Evolutionary conservation across 2,888 invertebrate genomes (phyloP), one percentile per base, ranked within the genome.

Genomic region (Gymnocheta viridis): DNA sequence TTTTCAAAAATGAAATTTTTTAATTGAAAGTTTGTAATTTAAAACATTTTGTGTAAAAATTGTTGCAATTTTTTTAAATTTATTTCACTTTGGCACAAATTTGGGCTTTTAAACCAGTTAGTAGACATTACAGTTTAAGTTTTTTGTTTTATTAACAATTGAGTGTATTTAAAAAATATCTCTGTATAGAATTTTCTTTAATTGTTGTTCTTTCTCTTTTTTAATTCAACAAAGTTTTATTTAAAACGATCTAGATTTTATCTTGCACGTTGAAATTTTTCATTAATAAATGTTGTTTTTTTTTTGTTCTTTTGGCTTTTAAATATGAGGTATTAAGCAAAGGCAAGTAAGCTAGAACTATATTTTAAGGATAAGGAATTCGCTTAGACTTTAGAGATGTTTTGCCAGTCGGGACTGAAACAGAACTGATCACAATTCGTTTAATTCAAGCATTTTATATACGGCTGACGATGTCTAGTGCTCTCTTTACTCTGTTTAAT

Each of bases 91-190:
- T 76, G 76, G 76, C 76, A 82, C 56, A 77, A 72, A 69, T 62
- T 69, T 54, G 35, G 27, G 14, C 27, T 41, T 73, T 44, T 69
- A 69, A 69, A 82, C 81, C 79, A 86, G 77, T 84, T 67, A 82
- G 82, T 64, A 83, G 78, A 85, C 87, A 87, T 86, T 82, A 86
- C 85, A 86, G 62, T 73, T 73, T 35, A 58, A 58, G 17, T 54
- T 56, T 64, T 49, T 10, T 58, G 44, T 60, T 12, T 62, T 38
- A 29, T 69, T 67, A 49, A 77, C 19, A 62, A 74, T 70, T 70
- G 29, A 19, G 41, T 66, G 77, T 78, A 69, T 66, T 44, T 44
- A 47, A 58, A 76, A 54, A 47, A n/a, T n/a, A n/a, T n/a, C n/a
- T n/a, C n/a, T n/a, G n/a, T 72, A 62, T 3, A 67, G 38, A 22